These are phyloP conservation scores for Carettochelys insculpta DNA, from an alignment of 2,113 vertebrate species.

Conservation along the genomic window DNA sequence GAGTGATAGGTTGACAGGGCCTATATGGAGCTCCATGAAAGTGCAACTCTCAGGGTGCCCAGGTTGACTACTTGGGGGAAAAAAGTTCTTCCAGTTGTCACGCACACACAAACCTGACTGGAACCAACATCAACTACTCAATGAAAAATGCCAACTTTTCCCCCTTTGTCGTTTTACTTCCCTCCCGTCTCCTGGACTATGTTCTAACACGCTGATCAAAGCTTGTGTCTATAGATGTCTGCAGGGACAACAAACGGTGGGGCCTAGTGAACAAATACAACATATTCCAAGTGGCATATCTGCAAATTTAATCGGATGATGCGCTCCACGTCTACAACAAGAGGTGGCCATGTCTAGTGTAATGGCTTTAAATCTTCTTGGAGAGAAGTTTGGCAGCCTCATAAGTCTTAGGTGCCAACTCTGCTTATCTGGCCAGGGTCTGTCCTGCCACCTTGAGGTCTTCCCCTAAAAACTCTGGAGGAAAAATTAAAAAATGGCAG, in stretches of 20 bases:
- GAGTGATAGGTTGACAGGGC: no score
- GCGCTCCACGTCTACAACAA: neutral
- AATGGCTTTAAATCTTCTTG: neutral
- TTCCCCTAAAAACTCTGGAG: neutral
- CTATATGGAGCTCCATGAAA: no score
- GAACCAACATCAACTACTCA: no score
- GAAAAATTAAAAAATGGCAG: neutral
- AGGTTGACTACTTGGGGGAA: no score
- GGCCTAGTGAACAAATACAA: neutral
- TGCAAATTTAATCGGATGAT: neutral
- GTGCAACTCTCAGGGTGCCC: no score
- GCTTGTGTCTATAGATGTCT: neutral
- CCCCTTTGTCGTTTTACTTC: no score
- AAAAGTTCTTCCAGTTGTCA: no score
- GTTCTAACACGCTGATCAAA: neutral
- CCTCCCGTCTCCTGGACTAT: no score
- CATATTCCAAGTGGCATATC: neutral
- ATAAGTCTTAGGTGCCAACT: neutral
- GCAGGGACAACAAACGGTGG: fast-evolving
- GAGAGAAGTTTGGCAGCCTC: neutral
- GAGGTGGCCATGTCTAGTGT: neutral
- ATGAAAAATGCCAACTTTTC: no score
- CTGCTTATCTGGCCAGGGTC: no score
- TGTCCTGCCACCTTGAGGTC: neutral
- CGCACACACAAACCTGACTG: no score